A percentile compares a stretch with the other conserved stretches of the same genome.
phyloP scores from a whole-genome alignment of 2,888 invertebrate genomes.

The Carabus problematicus region DNA sequence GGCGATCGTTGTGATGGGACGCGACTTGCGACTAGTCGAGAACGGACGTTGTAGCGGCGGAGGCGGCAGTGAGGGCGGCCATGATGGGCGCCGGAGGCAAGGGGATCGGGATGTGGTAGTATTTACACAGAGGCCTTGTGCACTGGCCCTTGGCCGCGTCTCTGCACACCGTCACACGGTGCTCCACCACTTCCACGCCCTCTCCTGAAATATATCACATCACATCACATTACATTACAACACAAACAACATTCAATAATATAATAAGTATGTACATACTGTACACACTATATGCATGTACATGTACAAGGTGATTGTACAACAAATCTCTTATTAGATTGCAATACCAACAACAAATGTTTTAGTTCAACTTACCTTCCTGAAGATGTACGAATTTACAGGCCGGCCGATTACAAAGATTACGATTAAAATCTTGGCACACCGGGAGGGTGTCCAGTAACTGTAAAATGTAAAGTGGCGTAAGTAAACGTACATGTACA shows the following conservation, averaged over 20 bases:
- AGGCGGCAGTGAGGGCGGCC: constrained; percentile 64
- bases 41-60: constrained; percentile 45
- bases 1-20: constrained; percentile 20
- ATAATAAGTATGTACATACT: constrained; percentile 93
- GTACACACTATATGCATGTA: background rate
- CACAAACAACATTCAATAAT: constrained; percentile 70
- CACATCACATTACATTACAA: constrained; percentile 70
- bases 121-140: constrained; percentile 93
- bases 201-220: constrained; percentile 81
- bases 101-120: constrained; percentile 94
- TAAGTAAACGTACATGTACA: constrained; percentile 10
- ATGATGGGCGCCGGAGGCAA: constrained; percentile 83
- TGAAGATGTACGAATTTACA: constrained; percentile 98
- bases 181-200: constrained; percentile 93
- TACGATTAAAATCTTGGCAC: constrained; percentile 99
- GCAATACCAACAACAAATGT: background rate
- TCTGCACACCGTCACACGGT: constrained; percentile 94
- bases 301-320: background rate
- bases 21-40: constrained; percentile 38
- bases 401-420: constrained; percentile 94
- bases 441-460: constrained; percentile 99
- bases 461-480: constrained; percentile 69
- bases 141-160: constrained; percentile 95
- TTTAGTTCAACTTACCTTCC: constrained; percentile 77
- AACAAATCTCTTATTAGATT: background rate